Conservation (phyloP, 2,113 vertebrate genomes). For the Gymnorhina tibicen region DNA sequence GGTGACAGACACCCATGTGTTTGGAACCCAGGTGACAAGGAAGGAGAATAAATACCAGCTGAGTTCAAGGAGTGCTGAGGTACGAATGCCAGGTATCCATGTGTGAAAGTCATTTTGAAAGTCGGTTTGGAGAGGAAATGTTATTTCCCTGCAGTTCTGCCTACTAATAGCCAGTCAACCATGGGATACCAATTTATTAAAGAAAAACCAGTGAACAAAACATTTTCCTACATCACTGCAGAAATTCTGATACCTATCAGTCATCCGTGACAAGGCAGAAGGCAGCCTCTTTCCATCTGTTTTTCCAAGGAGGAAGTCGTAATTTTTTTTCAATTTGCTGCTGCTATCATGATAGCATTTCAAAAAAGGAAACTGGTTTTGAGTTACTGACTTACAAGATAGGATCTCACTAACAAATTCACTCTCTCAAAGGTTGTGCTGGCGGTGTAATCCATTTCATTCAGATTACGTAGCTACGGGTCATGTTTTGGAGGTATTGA, state of each 20-base stretch:
- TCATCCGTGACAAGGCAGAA: not conserved
- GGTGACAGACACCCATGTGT: not conserved
- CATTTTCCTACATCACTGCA: not conserved
- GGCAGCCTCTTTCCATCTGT: not conserved
- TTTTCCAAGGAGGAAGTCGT: not conserved
- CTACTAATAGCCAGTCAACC: not conserved
- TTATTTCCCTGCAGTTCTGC: not conserved
- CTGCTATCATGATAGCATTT: not conserved
- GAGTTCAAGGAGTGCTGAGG: not conserved
- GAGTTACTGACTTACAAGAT: conserved; percentile 11
- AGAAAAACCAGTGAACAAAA: not conserved
- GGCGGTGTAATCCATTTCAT: not conserved
- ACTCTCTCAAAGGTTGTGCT: not conserved
- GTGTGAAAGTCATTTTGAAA: not conserved
- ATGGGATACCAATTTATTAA: not conserved
- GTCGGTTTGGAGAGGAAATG: not conserved
- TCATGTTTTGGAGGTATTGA: not conserved
- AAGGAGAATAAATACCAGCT: not conserved
- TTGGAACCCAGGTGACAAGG: not conserved
- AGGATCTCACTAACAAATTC: conserved; percentile 22
- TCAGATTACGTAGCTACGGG: not conserved
- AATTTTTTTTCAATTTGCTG: not conserved
- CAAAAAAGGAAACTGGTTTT: conserved; percentile 3
- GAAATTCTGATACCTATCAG: not conserved
- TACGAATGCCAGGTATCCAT: not conserved